phyloP scores from a whole-genome alignment of 2,888 invertebrate species.

The Acleris sparsana region DNA sequence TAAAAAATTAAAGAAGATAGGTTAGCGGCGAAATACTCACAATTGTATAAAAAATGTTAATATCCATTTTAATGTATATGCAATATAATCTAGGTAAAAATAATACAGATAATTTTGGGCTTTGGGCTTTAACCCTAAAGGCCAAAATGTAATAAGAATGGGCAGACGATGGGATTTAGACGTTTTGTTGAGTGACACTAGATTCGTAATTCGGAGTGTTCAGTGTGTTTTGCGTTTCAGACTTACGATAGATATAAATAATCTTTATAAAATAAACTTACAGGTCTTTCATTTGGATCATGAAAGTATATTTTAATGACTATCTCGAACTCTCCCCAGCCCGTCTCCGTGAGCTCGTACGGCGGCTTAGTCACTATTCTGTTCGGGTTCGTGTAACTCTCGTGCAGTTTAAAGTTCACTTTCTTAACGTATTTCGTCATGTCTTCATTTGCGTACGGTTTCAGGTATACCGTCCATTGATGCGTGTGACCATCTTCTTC shows the following conservation, averaged over 20 bases:
- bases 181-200: too few species aligned
- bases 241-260: slow-evolving; percentile 6
- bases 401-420: slow-evolving; percentile 98
- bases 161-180: too few species aligned
- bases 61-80: too few species aligned
- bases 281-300: slow-evolving; percentile 97
- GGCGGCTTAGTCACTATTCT: slow-evolving; percentile 97
- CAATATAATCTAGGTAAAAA: too few species aligned
- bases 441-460: slow-evolving; percentile 96
- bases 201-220: too few species aligned
- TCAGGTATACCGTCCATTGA: slow-evolving; percentile 98
- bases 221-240: too few species aligned
- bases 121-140: too few species aligned
- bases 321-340: slow-evolving; percentile 99
- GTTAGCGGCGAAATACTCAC: too few species aligned
- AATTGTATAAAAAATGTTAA: too few species aligned
- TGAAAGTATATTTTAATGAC: slow-evolving; percentile 98
- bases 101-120: too few species aligned
- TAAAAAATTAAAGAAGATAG: slow-evolving; percentile 49
- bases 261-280: slow-evolving; percentile 72
- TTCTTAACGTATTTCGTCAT: slow-evolving; percentile 97
- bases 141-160: too few species aligned
- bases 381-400: slow-evolving; percentile 97
- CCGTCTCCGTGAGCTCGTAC: slow-evolving; percentile 98
- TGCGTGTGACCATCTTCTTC: slow-evolving; percentile 99